Conservation (phyloP, 2,797 vertebrate genomes). For the Semotilus atromaculatus region DNA sequence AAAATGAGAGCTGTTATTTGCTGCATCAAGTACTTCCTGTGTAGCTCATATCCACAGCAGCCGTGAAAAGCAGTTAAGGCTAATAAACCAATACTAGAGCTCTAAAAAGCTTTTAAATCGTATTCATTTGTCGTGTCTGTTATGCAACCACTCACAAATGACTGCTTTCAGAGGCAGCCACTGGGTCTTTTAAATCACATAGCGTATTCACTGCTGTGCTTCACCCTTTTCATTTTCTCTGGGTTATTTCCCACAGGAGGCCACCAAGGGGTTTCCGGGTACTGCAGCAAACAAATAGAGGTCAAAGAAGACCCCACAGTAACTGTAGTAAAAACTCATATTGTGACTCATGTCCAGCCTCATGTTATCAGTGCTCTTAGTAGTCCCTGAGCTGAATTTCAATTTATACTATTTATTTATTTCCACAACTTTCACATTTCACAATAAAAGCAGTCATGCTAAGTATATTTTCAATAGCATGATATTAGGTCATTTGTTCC, state of each 20-base stretch:
- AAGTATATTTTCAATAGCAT: neutral
- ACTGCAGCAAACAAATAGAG: slow-evolving; percentile 66
- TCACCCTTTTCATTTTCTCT: slow-evolving; percentile 47
- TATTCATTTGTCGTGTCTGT: slow-evolving; percentile 68
- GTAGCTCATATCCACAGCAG: neutral
- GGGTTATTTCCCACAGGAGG: slow-evolving; percentile 66
- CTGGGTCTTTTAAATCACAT: slow-evolving; percentile 63
- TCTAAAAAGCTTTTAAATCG: slow-evolving; percentile 50
- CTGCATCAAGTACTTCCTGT: slow-evolving; percentile 26
- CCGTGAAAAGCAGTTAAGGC: slow-evolving; percentile 25
- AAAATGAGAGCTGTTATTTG: slow-evolving; percentile 31
- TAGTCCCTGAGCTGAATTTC: slow-evolving; percentile 6
- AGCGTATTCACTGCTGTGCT: slow-evolving; percentile 61
- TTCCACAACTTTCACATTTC: neutral
- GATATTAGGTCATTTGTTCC: neutral
- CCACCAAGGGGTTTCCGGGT: slow-evolving; percentile 51
- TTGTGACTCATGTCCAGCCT: slow-evolving; percentile 54
- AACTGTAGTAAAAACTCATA: slow-evolving; percentile 53
- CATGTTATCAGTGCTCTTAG: slow-evolving; percentile 47
- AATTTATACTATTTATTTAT: neutral
- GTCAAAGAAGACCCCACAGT: slow-evolving; percentile 65
- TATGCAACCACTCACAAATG: slow-evolving; percentile 67
- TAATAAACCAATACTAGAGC: slow-evolving; percentile 35
- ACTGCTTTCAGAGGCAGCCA: slow-evolving; percentile 41
- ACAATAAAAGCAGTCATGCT: neutral